Evolutionary conservation across 2,113 vertebrate species (phyloP).

Genomic region (Synchiropus splendidus): DNA sequence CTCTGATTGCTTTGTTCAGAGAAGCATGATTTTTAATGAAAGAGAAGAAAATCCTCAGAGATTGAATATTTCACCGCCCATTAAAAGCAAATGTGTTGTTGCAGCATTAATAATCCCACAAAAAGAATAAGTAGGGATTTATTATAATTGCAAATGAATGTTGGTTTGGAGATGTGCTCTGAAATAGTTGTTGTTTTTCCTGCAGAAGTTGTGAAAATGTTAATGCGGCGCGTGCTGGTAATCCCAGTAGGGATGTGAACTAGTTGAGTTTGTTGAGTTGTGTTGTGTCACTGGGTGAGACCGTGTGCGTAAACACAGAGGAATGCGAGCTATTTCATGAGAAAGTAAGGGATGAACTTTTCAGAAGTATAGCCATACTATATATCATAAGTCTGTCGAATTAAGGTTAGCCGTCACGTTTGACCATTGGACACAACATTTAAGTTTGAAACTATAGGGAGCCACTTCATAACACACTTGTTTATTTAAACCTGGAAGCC

Average conservation of each 20-base stretch:
- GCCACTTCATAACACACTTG: no score
- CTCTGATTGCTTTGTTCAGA: slow-evolving; percentile 35
- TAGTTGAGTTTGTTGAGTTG: slow-evolving; percentile 42
- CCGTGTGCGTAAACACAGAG: no score
- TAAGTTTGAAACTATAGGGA: no score
- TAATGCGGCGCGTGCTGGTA: slow-evolving; percentile 39
- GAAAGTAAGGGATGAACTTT: no score
- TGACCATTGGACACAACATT: no score
- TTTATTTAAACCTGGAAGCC: no score
- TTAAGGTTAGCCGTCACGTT: no score
- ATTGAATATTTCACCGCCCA: slow-evolving; percentile 38
- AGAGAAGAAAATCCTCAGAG: slow-evolving; percentile 22
- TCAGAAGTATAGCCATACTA: no score
- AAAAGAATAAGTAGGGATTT: slow-evolving; percentile 38
- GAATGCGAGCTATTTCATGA: neutral
- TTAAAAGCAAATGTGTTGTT: slow-evolving; percentile 56
- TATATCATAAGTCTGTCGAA: no score
- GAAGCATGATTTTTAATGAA: slow-evolving; percentile 36
- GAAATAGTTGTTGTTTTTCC: slow-evolving; percentile 57
- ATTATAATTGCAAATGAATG: slow-evolving; percentile 62
- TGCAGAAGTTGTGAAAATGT: slow-evolving; percentile 44
- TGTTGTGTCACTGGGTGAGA: no score
- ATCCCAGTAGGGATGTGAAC: slow-evolving; percentile 46
- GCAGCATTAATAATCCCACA: slow-evolving; percentile 40
- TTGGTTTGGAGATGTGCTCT: slow-evolving; percentile 48